Conservation (phyloP, 2,888 invertebrate genomes). For the Clistopyga incitator region DNA sequence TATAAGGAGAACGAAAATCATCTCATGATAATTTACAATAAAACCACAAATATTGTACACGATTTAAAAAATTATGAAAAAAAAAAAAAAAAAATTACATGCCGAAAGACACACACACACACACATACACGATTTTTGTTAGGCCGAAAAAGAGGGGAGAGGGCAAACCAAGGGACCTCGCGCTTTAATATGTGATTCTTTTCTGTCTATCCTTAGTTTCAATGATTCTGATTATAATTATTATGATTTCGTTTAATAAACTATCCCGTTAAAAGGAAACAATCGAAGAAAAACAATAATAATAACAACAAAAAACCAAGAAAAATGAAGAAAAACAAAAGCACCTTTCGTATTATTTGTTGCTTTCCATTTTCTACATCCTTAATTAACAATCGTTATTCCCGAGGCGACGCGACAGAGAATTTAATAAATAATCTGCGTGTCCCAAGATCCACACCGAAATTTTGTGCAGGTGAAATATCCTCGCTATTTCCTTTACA, state of each 20-base stretch:
- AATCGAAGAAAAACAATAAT: too few species aligned
- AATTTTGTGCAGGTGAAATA: too few species aligned
- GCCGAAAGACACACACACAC: constrained; percentile 55
- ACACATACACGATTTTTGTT: constrained; percentile 71
- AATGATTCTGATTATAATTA: constrained; percentile 79
- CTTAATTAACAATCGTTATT: constrained; percentile 13
- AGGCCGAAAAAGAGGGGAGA: constrained; percentile 54
- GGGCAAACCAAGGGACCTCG: constrained; percentile 76
- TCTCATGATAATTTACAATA: constrained; percentile 35
- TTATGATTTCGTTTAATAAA: constrained; percentile 83
- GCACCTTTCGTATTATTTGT: constrained; percentile 59
- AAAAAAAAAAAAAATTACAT: constrained; percentile 42
- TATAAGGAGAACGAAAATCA: constrained; percentile 35
- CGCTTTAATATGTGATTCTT: constrained; percentile 82
- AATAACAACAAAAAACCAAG: constrained; percentile 60
- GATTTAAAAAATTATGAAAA: constrained; percentile 52
- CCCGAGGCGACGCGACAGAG: constrained; percentile 8
- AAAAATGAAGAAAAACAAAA: constrained; percentile 31
- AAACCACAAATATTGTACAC: constrained; percentile 45
- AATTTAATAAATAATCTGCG: constrained; percentile 14
- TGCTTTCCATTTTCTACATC: constrained; percentile 50
- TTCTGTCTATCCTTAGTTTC: constrained; percentile 79
- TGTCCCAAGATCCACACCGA: not conserved
- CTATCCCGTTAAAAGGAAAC: constrained; percentile 81
- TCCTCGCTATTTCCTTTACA: too few species aligned